Conservation (phyloP, 1,140 invertebrate species). For the Drosophila bocki region DNA sequence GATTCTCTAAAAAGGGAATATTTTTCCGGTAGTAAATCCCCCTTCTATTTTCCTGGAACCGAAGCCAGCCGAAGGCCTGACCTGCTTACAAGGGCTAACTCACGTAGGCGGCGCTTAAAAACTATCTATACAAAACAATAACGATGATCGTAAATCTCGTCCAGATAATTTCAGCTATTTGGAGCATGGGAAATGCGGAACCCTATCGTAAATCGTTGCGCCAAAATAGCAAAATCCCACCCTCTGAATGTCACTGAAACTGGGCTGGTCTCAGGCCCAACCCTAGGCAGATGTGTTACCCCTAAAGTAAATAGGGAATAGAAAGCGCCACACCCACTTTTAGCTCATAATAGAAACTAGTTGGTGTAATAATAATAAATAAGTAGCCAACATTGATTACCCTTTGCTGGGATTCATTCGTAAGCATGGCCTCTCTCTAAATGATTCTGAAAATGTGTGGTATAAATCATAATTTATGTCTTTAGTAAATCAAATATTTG, state of each 20-base stretch:
- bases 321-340: neutral
- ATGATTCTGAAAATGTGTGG: neutral
- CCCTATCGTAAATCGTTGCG: constrained; percentile 21
- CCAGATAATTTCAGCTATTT: constrained; percentile 11
- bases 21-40: constrained; percentile 17
- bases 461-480: constrained; percentile 3
- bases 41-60: constrained; percentile 4
- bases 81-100: constrained; percentile 4
- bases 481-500: constrained; percentile 4
- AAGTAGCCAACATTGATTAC: neutral
- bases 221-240: constrained; percentile 2
- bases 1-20: constrained; percentile 4
- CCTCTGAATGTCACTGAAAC: neutral
- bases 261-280: constrained; percentile 7
- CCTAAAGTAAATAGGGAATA: neutral
- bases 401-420: neutral
- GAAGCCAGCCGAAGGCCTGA: neutral
- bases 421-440: neutral
- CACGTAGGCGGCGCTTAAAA: constrained; percentile 12
- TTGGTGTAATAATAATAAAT: constrained; percentile 1
- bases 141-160: constrained; percentile 39
- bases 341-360: neutral
- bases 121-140: constrained; percentile 5
- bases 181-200: neutral
- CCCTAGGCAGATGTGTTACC: constrained; percentile 1